These are phyloP conservation scores for Alfaro cultratus DNA, from an alignment of 2,797 vertebrate species.

Conservation along the genomic window DNA sequence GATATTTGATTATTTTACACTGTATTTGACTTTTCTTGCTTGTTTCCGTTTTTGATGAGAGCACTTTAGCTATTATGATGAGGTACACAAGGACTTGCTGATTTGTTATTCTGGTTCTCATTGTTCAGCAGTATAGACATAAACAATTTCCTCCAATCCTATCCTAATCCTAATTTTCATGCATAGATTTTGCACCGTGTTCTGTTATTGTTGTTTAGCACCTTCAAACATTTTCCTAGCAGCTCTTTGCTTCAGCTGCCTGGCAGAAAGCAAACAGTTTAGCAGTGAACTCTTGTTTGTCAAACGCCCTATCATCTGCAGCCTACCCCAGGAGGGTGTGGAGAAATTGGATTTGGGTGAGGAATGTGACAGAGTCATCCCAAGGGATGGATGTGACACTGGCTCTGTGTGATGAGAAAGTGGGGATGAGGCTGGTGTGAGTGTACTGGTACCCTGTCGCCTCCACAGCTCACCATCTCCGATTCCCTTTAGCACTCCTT, in stretches of 20 bases:
- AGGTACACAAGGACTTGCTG: not conserved
- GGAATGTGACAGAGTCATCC: constrained; percentile 73
- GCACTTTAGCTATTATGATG: not conserved
- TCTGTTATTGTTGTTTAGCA: constrained; percentile 37
- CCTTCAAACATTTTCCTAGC: constrained; percentile 56
- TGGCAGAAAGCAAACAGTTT: constrained; percentile 73
- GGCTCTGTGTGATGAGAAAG: constrained; percentile 67
- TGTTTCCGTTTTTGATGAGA: constrained; percentile 3
- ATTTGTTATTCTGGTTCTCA: not conserved
- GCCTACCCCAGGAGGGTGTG: constrained; percentile 71
- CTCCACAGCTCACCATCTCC: constrained; percentile 45
- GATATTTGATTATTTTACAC: not conserved
- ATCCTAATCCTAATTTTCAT: not conserved
- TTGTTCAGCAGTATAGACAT: not conserved
- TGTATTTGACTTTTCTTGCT: constrained; percentile 3
- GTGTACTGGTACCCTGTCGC: constrained; percentile 56
- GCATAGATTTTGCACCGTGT: constrained; percentile 32
- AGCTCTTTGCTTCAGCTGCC: constrained; percentile 62
- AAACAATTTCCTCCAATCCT: not conserved
- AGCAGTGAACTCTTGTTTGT: constrained; percentile 73
- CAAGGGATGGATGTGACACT: constrained; percentile 74
- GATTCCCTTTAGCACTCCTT: constrained; percentile 27
- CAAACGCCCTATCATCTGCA: constrained; percentile 70
- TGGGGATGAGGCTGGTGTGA: constrained; percentile 70
- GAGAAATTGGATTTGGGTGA: constrained; percentile 80